These are phyloP conservation scores for Apodemia duryi DNA, from an alignment of 2,888 invertebrate species.

Conservation along the genomic window DNA sequence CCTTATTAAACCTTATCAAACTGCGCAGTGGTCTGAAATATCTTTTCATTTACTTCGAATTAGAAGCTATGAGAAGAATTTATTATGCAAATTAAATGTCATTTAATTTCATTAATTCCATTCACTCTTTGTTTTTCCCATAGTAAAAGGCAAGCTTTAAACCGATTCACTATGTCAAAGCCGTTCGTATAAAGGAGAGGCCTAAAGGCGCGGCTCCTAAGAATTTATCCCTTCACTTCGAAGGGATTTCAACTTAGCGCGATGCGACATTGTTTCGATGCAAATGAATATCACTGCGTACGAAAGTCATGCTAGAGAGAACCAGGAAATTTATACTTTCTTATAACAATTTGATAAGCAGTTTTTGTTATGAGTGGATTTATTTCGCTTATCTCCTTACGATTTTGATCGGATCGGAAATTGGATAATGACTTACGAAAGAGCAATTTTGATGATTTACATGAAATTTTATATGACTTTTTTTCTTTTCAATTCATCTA, in stretches of 20 bases:
- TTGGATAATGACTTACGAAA: too few species aligned
- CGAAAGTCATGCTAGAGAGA: slow-evolving; percentile 21
- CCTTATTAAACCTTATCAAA: background rate
- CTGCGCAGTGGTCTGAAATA: background rate
- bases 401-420: too few species aligned
- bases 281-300: slow-evolving; percentile 29
- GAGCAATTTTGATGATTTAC: too few species aligned
- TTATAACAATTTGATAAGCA: background rate
- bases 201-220: slow-evolving; percentile 52
- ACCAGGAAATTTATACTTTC: background rate
- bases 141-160: slow-evolving; percentile 7
- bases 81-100: slow-evolving; percentile 10
- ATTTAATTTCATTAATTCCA: slow-evolving; percentile 10
- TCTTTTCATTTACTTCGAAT: background rate
- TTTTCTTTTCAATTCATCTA: too few species aligned
- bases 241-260: slow-evolving; percentile 36
- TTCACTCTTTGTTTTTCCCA: slow-evolving; percentile 6
- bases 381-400: too few species aligned
- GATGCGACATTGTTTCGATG: slow-evolving; percentile 34
- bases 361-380: too few species aligned
- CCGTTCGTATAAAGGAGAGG: slow-evolving; percentile 46
- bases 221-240: slow-evolving; percentile 63
- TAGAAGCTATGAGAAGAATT: background rate
- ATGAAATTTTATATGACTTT: too few species aligned
- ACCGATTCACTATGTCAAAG: slow-evolving; percentile 14